Base-by-base conservation (phyloP, 2,797 vertebrate genomes). In the Rhodeus uyekii region DNA sequence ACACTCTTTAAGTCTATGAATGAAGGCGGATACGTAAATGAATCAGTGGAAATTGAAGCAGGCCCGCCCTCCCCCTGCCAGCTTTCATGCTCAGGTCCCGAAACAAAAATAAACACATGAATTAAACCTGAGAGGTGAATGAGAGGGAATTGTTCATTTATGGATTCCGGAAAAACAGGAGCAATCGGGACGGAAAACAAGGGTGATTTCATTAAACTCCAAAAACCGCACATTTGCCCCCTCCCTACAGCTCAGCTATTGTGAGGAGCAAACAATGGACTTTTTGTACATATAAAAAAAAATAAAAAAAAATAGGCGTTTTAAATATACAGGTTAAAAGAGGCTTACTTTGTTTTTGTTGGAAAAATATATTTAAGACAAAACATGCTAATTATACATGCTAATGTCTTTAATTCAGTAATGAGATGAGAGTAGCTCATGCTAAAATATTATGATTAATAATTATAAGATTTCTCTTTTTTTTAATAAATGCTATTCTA, bases 21-120 rank as follows among this genome's bases (percentile, higher is more conserved):
- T 89, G 88, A 82, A 79, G 81, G 88, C 84, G 87, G 89, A 92
- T 91, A 88, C 89, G 87, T 89, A 89, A 91, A 91, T n/a, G 83
- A 80, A 91, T 80, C 80, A 80, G 82, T 85, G 88, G 86, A 88
- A 91, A 91, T 85, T 82, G 87, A 91, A 90, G 85, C 89, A 88
- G 89, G 87, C 68, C 68, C 65, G 29, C 69, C 77, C 82, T 71
- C 75, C 80, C 84, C 76, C 74, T 7, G 83, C 74, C 50, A 55
- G 76, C 89, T 91, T 92, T 90, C 74, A 90, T 90, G 87, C 82
- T 82, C 50, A 82, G 32, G 58, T 89, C 84, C 85, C 83, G 53
- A 87, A 87, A 88, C 88, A 87, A 86, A 91, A 91, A 93, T 90
- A 91, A 92, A 91, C 90, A 90, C 89, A 90, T 82, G 86, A 89